Conservation (phyloP, 2,113 vertebrate species). For the Glareola pratincola region DNA sequence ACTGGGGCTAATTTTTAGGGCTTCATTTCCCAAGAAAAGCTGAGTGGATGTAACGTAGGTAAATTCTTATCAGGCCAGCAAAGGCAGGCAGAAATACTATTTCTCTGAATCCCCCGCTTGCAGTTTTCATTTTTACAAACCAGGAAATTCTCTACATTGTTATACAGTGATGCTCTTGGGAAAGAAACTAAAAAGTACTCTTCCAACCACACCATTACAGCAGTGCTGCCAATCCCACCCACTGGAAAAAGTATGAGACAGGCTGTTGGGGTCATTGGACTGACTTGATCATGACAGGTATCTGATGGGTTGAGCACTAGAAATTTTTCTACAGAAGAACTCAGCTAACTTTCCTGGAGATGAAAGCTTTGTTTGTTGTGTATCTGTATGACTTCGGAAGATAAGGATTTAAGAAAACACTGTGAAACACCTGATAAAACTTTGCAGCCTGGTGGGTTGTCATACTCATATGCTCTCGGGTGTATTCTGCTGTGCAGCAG, state of each 20-base stretch:
- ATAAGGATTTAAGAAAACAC: background rate
- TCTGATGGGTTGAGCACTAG: background rate
- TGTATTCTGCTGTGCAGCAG: background rate
- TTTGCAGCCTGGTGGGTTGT: background rate
- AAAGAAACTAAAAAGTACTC: background rate
- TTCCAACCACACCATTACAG: background rate
- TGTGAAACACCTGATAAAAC: background rate
- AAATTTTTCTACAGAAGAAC: background rate
- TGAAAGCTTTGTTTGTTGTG: rapidly evolving
- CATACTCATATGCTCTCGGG: background rate
- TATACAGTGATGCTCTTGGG: background rate
- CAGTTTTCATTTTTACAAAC: background rate
- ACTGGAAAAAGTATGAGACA: background rate
- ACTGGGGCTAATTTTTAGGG: background rate
- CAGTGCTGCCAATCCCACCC: background rate
- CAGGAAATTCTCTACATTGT: background rate
- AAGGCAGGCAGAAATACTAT: background rate
- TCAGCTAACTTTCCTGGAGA: background rate
- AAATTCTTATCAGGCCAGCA: background rate
- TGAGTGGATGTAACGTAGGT: background rate
- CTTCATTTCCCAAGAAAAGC: background rate
- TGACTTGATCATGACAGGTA: background rate
- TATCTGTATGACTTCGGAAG: background rate
- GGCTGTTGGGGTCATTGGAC: background rate
- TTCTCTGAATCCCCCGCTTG: background rate